These are phyloP conservation scores for Amazonetta brasiliensis DNA, from an alignment of 2,797 vertebrate genomes.

Conservation along the genomic window DNA sequence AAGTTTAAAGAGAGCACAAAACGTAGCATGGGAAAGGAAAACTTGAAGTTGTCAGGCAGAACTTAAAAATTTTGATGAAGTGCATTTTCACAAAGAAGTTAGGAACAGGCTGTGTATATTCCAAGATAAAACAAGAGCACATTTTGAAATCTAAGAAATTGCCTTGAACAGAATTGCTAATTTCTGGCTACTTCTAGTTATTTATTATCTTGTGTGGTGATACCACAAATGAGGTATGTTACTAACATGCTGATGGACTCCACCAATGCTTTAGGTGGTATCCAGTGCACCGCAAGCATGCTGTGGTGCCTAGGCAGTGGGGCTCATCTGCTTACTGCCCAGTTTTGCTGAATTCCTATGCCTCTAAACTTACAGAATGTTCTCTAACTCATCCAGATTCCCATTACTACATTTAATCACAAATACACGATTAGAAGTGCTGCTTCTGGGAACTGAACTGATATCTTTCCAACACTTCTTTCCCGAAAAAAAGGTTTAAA, in stretches of 20 bases:
- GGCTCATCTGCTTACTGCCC: neutral
- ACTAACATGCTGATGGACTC: neutral
- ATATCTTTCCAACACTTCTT: neutral
- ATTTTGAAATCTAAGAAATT: neutral
- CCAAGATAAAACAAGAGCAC: neutral
- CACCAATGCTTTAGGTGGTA: neutral
- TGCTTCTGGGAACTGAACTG: neutral
- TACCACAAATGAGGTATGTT: neutral
- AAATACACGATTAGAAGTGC: neutral
- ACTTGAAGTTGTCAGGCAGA: neutral
- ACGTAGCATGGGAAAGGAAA: neutral
- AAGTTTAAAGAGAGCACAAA: neutral
- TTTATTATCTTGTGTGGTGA: neutral
- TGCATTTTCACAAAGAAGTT: neutral
- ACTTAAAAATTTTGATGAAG: neutral
- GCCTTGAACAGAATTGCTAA: neutral
- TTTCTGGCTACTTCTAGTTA: neutral
- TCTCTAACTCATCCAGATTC: neutral
- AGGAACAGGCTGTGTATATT: neutral
- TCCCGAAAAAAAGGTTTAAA: neutral
- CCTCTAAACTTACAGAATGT: neutral
- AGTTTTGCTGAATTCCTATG: neutral
- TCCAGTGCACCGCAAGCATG: neutral
- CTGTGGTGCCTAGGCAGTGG: neutral
- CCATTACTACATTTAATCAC: neutral